Evolutionary conservation across 2,113 vertebrate species (phyloP).

Genomic region (Indicator indicator): DNA sequence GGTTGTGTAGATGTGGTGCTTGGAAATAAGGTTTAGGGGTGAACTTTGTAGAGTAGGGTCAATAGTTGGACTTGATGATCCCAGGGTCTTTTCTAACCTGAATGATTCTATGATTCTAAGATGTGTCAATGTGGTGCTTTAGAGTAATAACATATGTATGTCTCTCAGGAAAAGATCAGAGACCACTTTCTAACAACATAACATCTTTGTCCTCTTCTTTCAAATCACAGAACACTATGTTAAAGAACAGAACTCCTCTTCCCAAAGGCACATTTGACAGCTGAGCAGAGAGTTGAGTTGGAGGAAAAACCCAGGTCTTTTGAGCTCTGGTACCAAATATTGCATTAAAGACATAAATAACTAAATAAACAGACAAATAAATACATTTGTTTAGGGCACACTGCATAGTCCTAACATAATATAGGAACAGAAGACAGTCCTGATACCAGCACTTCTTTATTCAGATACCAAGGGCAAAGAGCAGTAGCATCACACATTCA

Average conservation of each 20-base stretch:
- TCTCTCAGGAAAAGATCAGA: neutral
- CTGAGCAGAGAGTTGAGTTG: neutral
- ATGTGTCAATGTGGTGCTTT: neutral
- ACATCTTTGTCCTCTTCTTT: neutral
- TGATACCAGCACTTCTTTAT: neutral
- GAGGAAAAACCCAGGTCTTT: neutral
- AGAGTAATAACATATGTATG: accelerated
- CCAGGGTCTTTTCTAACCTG: no score
- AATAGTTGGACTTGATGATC: no score
- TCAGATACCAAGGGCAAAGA: neutral
- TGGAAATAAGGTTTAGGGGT: no score
- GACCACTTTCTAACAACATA: neutral
- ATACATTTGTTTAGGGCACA: neutral
- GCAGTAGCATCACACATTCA: neutral
- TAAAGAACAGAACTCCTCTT: neutral
- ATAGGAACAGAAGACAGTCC: neutral
- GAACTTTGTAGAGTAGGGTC: no score
- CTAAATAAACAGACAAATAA: neutral
- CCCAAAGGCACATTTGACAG: neutral
- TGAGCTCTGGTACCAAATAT: neutral
- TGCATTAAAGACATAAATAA: neutral
- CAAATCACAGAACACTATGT: neutral
- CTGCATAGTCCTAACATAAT: neutral
- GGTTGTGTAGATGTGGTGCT: no score
- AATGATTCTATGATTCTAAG: neutral